These are phyloP conservation scores for Lagorchestes hirsutus DNA, from an alignment of 2,797 vertebrate species.

Conservation along the genomic window DNA sequence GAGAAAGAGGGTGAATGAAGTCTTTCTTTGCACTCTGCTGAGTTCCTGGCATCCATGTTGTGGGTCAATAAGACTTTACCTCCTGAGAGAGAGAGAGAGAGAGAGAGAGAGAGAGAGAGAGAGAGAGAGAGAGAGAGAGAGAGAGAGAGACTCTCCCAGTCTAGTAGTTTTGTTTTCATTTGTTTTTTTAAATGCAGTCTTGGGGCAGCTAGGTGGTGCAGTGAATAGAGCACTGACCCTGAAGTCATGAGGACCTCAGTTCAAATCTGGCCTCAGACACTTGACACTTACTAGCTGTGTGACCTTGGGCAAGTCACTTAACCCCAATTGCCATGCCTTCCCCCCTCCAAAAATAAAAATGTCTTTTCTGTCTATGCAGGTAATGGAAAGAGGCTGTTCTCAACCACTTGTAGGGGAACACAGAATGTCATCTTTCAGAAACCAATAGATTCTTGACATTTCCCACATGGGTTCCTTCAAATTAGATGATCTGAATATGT, in stretches of 20 bases:
- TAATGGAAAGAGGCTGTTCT: neutral
- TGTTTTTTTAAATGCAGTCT: too few species aligned
- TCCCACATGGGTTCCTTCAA: neutral
- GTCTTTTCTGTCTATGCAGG: too few species aligned
- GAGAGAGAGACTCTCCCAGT: neutral
- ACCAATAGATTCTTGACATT: fast-evolving
- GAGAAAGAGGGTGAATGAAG: neutral
- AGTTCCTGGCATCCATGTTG: neutral
- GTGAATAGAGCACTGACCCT: too few species aligned
- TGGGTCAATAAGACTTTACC: neutral
- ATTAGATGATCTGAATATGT: neutral
- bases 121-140: neutral
- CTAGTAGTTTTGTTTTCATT: too few species aligned
- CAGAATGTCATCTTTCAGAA: neutral
- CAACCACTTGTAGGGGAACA: neutral
- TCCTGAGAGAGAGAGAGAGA: too few species aligned
- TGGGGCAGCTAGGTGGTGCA: too few species aligned
- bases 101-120: neutral
- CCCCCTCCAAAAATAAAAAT: too few species aligned
- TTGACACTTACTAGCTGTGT: too few species aligned
- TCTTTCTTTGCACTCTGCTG: neutral
- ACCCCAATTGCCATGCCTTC: too few species aligned
- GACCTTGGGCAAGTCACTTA: too few species aligned
- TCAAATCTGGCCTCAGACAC: too few species aligned
- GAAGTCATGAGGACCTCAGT: too few species aligned